A percentile compares a stretch with the other conserved stretches of the same genome.
phyloP scores from a whole-genome alignment of 1,140 invertebrate genomes.

The Drosophila dunni region DNA sequence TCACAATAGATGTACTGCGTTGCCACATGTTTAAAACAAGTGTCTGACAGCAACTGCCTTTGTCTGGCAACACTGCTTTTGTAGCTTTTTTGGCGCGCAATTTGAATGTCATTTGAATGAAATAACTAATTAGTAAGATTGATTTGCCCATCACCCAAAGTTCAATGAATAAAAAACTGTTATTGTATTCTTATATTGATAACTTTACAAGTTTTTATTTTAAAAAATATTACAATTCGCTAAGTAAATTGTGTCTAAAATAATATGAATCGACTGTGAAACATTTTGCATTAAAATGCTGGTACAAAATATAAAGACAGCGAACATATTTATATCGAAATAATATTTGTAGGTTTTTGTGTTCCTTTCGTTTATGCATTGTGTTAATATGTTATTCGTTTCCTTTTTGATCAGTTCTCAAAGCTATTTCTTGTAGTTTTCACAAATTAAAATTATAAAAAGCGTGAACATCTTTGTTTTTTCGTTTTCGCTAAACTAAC shows the following conservation, averaged over 20 bases:
- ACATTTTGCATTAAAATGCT: constrained; percentile 74
- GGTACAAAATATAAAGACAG: constrained; percentile 78
- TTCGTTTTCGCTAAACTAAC: constrained; percentile 61
- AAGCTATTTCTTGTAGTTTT: constrained; percentile 67
- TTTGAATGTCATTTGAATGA: not conserved
- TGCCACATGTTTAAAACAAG: constrained; percentile 14
- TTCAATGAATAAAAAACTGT: too few relatives aligned
- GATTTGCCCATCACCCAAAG: too few relatives aligned
- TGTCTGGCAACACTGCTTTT: too few relatives aligned
- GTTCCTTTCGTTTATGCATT: constrained; percentile 20
- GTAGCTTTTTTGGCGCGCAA: not conserved
- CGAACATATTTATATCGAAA: constrained; percentile 57
- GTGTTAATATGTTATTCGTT: constrained; percentile 22
- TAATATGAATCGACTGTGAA: constrained; percentile 66
- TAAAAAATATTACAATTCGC: constrained; percentile 78
- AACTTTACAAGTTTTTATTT: constrained; percentile 79
- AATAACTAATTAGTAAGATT: too few relatives aligned
- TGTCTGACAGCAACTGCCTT: too few relatives aligned
- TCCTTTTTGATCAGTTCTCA: constrained; percentile 55
- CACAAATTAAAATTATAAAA: constrained; percentile 59
- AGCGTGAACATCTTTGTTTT: constrained; percentile 73
- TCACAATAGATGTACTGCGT: not conserved
- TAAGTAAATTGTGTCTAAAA: constrained; percentile 78
- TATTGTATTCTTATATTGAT: constrained; percentile 12
- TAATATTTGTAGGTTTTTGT: constrained; percentile 25